These are phyloP conservation scores for Rafetus swinhoei DNA, from an alignment of 2,113 vertebrate species.

Conservation along the genomic window DNA sequence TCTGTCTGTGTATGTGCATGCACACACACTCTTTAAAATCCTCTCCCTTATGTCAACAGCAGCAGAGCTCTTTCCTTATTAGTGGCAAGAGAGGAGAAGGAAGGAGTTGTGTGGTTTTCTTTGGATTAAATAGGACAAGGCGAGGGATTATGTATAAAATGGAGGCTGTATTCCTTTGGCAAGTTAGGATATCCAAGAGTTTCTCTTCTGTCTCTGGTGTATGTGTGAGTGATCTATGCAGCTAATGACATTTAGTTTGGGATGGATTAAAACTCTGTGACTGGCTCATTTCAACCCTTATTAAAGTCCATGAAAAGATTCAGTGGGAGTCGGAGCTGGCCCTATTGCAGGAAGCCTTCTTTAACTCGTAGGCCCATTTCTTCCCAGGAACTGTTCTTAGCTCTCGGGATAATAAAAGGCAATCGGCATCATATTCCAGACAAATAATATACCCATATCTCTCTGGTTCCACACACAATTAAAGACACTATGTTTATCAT, in stretches of 20 bases:
- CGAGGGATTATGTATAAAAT: neutral
- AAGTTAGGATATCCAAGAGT: neutral
- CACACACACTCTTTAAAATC: neutral
- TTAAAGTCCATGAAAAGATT: neutral
- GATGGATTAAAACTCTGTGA: neutral
- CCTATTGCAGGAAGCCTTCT: neutral
- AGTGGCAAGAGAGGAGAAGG: neutral
- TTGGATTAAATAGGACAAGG: neutral
- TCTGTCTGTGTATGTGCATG: neutral
- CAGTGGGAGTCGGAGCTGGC: neutral
- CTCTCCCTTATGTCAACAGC: neutral
- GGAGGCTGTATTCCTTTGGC: accelerated
- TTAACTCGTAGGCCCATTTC: neutral
- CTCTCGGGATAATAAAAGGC: neutral
- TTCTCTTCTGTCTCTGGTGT: neutral
- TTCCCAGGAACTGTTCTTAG: neutral
- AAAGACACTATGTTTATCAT: neutral
- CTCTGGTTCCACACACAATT: neutral
- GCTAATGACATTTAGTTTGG: neutral
- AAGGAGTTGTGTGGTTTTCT: neutral
- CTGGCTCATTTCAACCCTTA: neutral
- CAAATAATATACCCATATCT: neutral
- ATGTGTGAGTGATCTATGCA: accelerated
- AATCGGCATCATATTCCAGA: neutral
- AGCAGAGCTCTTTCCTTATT: neutral